Conservation (phyloP, 2,888 invertebrate genomes). For the Oegoconia quadripuncta region DNA sequence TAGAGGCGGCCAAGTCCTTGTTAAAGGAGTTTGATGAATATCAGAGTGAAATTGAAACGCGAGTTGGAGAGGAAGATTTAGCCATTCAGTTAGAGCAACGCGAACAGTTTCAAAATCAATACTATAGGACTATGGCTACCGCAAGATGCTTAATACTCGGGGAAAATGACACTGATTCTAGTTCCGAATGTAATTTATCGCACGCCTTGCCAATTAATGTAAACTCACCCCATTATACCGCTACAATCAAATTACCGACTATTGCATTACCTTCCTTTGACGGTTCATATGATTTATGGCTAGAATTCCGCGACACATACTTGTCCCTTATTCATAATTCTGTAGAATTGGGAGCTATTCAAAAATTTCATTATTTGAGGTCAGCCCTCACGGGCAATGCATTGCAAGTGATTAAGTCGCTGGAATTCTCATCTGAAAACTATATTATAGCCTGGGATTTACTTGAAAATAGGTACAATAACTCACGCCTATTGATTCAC, state of each 20-base stretch:
- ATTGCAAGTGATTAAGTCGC: neutral
- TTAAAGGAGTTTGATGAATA: too few relatives aligned
- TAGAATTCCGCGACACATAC: conserved; percentile 3
- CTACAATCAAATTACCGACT: conserved; percentile 1
- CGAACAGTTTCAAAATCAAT: too few relatives aligned
- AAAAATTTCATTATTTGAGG: conserved; percentile 3
- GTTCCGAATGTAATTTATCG: too few relatives aligned
- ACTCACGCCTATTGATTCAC: neutral
- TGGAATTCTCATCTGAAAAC: conserved; percentile 1
- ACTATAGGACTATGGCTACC: too few relatives aligned
- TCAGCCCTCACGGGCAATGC: conserved; percentile 1
- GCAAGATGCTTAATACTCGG: too few relatives aligned
- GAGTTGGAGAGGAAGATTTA: too few relatives aligned
- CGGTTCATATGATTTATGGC: conserved; percentile 1
- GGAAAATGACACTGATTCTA: too few relatives aligned
- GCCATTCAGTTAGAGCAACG: too few relatives aligned
- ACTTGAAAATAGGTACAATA: conserved; percentile 1
- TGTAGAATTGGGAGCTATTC: neutral
- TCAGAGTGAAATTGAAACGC: too few relatives aligned
- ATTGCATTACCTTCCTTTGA: conserved; percentile 1
- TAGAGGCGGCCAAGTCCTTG: too few relatives aligned
- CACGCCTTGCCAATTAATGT: too few relatives aligned
- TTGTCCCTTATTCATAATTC: neutral
- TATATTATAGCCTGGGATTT: neutral
- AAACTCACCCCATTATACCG: too few relatives aligned